Evolutionary conservation across 2,113 vertebrate species (phyloP), one percentile per base, ranked within the genome.

Genomic region (Nothobranchius kuhntae): DNA sequence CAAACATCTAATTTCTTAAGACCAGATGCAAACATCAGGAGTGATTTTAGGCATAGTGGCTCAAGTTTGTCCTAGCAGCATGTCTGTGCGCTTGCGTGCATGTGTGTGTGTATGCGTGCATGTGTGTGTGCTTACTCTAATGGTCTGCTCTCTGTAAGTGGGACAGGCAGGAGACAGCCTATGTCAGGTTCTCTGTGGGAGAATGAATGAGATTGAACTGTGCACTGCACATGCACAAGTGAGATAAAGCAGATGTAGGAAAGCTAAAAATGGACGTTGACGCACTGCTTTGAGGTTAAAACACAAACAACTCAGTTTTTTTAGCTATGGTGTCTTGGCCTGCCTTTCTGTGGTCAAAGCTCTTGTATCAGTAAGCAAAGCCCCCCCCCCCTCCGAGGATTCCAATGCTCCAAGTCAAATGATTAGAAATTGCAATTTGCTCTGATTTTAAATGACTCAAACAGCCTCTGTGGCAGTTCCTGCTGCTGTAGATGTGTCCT

Each of bases 161-260:
- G 71, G 72, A 70, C 69, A 77, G 30, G 59, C 55, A 72, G 59
- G 69, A 77, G 54, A 72, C 61, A 75, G 77, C 78, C 71, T 80
- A 86, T 87, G 76, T 69, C 77, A 69, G 48, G 65, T 75, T 71
- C 80, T 73, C 66, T 68, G 62, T 73, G 73, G 57, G 69, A 87
- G 71, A 76, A 83, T 58, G 14, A 74, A 86, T 72, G 68, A 78
- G 73, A 81, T 63, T 81, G 62, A 86, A 68, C 64, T 68, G 70
- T 48, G 59, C 66, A 61, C 48, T 52, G 53, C 71, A 69, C 61
- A 64, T 5, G 21, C 26, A 68, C 47, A 14, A 56, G 38, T 80
- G 69, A 76, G 67, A 68, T 58, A 62, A 85, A 78, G 66, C 77
- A 82, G 68, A 59, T 61, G 17, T 78, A 26, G 13, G 68, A 66